Evolutionary conservation across 2,797 vertebrate genomes (phyloP).

Genomic region (Numenius phaeopus): DNA sequence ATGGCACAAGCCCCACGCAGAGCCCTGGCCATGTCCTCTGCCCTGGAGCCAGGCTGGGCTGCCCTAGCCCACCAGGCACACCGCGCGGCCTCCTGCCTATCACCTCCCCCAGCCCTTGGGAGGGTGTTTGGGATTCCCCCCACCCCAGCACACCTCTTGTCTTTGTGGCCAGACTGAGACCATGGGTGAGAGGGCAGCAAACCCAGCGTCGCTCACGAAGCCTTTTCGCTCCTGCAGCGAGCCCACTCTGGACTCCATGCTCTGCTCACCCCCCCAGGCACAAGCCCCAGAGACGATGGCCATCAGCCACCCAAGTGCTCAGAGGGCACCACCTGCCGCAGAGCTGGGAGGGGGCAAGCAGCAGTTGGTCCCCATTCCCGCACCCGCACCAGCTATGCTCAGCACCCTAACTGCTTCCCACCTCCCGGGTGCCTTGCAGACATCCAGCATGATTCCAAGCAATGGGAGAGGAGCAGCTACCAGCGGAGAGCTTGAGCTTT

Average conservation of each 20-base stretch:
- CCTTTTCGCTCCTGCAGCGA: not conserved
- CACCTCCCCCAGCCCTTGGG: not conserved
- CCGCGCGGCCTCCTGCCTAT: not conserved
- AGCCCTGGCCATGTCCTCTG: not conserved
- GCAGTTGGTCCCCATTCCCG: not conserved
- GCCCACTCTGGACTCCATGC: accelerated
- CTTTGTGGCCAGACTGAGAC: not conserved
- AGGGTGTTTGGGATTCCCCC: not conserved
- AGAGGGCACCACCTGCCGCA: not conserved
- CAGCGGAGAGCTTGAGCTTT: accelerated
- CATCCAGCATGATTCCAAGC: not conserved
- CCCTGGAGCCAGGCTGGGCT: not conserved
- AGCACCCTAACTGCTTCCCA: not conserved
- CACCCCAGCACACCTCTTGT: not conserved
- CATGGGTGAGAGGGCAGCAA: not conserved
- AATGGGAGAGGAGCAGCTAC: not conserved
- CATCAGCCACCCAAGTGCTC: not conserved
- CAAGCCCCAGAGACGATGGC: not conserved
- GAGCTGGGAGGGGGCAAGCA: not conserved
- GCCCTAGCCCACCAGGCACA: not conserved
- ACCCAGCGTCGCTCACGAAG: not conserved
- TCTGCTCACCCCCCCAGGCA: not conserved
- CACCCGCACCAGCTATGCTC: not conserved
- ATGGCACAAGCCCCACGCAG: not conserved
- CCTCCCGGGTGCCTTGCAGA: not conserved